phyloP scores from a whole-genome alignment of 2,888 invertebrate species.

The Carcina quercana region DNA sequence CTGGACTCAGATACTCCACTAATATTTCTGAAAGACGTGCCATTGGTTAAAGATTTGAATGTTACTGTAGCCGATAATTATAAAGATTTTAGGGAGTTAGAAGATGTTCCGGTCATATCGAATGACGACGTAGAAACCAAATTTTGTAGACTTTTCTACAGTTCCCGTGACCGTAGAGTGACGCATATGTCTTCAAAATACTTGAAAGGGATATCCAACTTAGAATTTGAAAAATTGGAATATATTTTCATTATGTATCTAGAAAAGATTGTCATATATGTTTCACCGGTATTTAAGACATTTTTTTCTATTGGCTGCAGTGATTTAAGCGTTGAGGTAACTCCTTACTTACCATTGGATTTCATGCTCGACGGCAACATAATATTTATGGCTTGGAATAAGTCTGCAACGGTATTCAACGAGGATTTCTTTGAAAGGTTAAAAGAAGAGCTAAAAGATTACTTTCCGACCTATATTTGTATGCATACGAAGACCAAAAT shows the following conservation, averaged over 20 bases:
- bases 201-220: conserved; percentile 24
- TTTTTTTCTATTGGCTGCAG: conserved; percentile 24
- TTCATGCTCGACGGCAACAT: conserved; percentile 34
- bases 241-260: conserved; percentile 36
- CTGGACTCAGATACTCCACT: conserved; percentile 25
- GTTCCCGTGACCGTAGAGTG: conserved; percentile 28
- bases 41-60: conserved; percentile 22
- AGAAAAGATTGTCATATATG: conserved; percentile 29
- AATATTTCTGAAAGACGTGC: conserved; percentile 24
- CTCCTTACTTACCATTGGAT: conserved; percentile 21
- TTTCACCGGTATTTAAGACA: conserved; percentile 26
- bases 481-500: conserved; percentile 25
- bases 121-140: conserved; percentile 12
- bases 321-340: conserved; percentile 25
- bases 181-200: conserved; percentile 25
- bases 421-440: conserved; percentile 23
- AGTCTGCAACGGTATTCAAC: conserved; percentile 24
- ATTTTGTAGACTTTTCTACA: conserved; percentile 21
- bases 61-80: conserved; percentile 32
- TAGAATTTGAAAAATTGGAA: conserved; percentile 29
- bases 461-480: conserved; percentile 33
- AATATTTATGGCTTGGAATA: conserved; percentile 36
- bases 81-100: conserved; percentile 21
- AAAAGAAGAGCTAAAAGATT: conserved; percentile 26
- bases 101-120: conserved; percentile 12